phyloP scores from a whole-genome alignment of 2,797 vertebrate species.

The Hoplostethus mediterraneus region DNA sequence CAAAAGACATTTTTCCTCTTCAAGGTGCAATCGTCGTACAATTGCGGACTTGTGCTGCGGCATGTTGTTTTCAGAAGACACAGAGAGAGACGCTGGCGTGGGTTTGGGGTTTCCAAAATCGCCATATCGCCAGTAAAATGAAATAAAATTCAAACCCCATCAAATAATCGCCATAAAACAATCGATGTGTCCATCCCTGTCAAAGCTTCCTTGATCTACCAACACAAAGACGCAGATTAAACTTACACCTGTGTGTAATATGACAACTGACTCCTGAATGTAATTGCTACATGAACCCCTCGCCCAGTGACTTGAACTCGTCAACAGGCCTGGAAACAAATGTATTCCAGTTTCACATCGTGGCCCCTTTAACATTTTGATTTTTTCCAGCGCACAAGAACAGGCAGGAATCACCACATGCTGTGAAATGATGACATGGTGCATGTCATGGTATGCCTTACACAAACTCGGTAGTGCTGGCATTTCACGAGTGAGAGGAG shows the following conservation, averaged over 20 bases:
- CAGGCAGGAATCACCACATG: conserved; percentile 55
- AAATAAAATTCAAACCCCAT: background rate
- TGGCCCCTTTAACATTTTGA: conserved; percentile 24
- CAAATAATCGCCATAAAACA: background rate
- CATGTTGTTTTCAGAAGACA: conserved; percentile 62
- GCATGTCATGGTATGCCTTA: conserved; percentile 44
- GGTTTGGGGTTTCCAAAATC: conserved; percentile 54
- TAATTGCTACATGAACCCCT: conserved; percentile 1
- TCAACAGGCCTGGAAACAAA: background rate
- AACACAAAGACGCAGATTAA: background rate
- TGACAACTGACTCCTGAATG: background rate
- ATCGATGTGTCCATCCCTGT: background rate
- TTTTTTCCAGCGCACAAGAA: conserved; percentile 47
- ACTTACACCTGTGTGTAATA: too few species aligned
- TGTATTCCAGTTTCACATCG: conserved; percentile 4
- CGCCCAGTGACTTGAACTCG: background rate
- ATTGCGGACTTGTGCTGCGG: conserved; percentile 71
- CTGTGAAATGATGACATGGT: conserved; percentile 43
- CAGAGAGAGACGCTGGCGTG: conserved; percentile 44
- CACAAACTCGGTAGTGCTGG: conserved; percentile 38
- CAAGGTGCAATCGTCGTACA: conserved; percentile 61
- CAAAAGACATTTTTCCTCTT: conserved; percentile 78
- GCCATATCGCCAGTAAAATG: background rate
- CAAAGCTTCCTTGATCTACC: background rate
- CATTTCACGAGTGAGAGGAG: conserved; percentile 23